phyloP scores from a whole-genome alignment of 92 coral and sea anemone species.

The Umimayanthus kanabou region DNA sequence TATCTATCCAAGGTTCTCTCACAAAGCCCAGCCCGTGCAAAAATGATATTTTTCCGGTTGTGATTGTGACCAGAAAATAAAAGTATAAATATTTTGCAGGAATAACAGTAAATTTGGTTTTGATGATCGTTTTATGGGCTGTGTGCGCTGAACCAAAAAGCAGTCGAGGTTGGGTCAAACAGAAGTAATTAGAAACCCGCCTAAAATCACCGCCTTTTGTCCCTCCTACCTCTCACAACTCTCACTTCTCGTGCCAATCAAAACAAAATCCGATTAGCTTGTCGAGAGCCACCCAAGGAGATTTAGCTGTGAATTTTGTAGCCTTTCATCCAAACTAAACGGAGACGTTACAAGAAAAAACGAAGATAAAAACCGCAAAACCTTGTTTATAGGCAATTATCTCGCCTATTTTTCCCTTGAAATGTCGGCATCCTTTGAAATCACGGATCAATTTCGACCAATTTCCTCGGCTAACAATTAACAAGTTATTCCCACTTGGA shows the following conservation, averaged over 20 bases:
- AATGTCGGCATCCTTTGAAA: slow-evolving; percentile 90
- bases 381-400: slow-evolving; percentile 82
- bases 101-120: slow-evolving; percentile 67
- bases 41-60: slow-evolving; percentile 71
- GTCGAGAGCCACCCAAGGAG: slow-evolving; percentile 46
- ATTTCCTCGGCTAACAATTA: slow-evolving; percentile 97
- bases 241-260: slow-evolving; percentile 74
- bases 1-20: slow-evolving; percentile 58
- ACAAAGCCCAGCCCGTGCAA: slow-evolving; percentile 54
- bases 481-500: slow-evolving; percentile 87
- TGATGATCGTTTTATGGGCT: slow-evolving; percentile 73
- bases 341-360: slow-evolving; percentile 27
- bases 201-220: slow-evolving; percentile 87
- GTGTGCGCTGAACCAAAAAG: slow-evolving; percentile 54
- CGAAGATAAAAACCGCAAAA: slow-evolving; percentile 48
- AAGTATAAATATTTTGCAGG: slow-evolving; percentile 59
- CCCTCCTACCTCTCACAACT: slow-evolving; percentile 64
- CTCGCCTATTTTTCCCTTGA: slow-evolving; percentile 64
- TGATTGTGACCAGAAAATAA: slow-evolving; percentile 50
- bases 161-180: slow-evolving; percentile 72
- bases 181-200: slow-evolving; percentile 97
- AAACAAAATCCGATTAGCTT: slow-evolving; percentile 51
- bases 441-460: slow-evolving; percentile 97
- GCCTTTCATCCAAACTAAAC: not conserved
- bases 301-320: slow-evolving; percentile 34